Percentiles rank a stretch among this genome's conserved stretches.
Evolutionary conservation across 2,797 vertebrate species (phyloP).

Genomic region (Channa striata): DNA sequence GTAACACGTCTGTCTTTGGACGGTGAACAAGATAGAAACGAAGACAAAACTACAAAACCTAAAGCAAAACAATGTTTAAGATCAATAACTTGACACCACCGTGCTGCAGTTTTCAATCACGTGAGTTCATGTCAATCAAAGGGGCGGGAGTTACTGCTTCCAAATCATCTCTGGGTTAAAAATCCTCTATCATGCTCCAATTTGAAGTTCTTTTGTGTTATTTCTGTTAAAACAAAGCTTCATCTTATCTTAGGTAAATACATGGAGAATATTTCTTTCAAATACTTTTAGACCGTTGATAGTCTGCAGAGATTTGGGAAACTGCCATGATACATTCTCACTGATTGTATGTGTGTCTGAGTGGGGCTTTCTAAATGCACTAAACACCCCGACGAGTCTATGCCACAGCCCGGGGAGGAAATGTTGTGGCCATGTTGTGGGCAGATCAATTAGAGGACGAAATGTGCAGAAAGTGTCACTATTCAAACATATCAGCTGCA

Average conservation of each 20-base stretch:
- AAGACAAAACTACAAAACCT: too few relatives aligned
- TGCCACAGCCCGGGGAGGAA: conserved; percentile 39
- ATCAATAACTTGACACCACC: too few relatives aligned
- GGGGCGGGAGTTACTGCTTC: too few relatives aligned
- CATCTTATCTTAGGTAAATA: neutral
- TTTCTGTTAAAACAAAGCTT: too few relatives aligned
- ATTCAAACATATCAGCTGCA: conserved; percentile 18
- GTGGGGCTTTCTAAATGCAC: conserved; percentile 52
- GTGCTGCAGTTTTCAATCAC: too few relatives aligned
- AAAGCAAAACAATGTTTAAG: too few relatives aligned
- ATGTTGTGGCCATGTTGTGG: conserved; percentile 47
- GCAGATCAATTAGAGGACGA: conserved; percentile 54
- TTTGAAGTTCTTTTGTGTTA: too few relatives aligned
- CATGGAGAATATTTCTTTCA: neutral
- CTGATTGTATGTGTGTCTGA: conserved; percentile 47
- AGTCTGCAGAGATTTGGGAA: conserved; percentile 13
- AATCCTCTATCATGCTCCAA: too few relatives aligned
- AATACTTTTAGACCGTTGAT: neutral
- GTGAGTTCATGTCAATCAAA: too few relatives aligned
- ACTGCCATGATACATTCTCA: conserved; percentile 8
- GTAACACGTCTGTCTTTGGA: too few relatives aligned
- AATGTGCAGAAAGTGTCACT: conserved; percentile 32
- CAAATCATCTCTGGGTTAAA: too few relatives aligned
- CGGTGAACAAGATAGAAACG: too few relatives aligned
- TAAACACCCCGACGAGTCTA: conserved; percentile 24